Conservation (phyloP, 2,113 vertebrate species). For the Spermophilus dauricus region DNA sequence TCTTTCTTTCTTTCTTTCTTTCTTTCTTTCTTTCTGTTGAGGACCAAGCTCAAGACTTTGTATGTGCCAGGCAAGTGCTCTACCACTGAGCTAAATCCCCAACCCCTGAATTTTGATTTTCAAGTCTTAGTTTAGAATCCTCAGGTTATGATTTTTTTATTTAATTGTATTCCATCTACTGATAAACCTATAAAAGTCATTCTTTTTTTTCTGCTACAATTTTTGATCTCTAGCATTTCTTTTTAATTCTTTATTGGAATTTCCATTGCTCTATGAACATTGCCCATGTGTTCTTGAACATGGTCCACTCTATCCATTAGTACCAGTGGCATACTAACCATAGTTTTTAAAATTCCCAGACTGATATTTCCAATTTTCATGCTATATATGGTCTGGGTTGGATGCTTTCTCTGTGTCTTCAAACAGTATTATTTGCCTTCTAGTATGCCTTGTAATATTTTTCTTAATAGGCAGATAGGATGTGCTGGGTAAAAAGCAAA, state of each 20-base stretch:
- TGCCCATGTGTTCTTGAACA: not conserved
- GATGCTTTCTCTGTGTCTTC: not conserved
- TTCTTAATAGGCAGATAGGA: not conserved
- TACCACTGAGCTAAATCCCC: no score
- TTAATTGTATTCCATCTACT: not conserved
- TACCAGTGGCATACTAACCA: not conserved
- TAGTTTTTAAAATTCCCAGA: not conserved
- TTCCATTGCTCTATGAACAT: not conserved
- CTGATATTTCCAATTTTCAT: not conserved
- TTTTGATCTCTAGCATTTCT: not conserved
- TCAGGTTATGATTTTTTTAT: not conserved
- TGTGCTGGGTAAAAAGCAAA: not conserved
- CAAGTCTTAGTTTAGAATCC: not conserved
- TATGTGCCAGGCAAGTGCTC: no score
- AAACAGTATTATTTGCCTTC: not conserved
- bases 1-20: rapidly evolving
- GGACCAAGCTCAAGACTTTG: no score
- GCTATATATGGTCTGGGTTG: not conserved
- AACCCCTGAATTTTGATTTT: not conserved
- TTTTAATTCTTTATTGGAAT: not conserved
- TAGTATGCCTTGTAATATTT: not conserved
- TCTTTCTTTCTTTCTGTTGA: no score
- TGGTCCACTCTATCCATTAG: not conserved
- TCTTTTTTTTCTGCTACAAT: not conserved
- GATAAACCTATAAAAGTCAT: not conserved